Conservation (phyloP, 2,797 vertebrate genomes). For the Enteromius unitaeniatus region DNA sequence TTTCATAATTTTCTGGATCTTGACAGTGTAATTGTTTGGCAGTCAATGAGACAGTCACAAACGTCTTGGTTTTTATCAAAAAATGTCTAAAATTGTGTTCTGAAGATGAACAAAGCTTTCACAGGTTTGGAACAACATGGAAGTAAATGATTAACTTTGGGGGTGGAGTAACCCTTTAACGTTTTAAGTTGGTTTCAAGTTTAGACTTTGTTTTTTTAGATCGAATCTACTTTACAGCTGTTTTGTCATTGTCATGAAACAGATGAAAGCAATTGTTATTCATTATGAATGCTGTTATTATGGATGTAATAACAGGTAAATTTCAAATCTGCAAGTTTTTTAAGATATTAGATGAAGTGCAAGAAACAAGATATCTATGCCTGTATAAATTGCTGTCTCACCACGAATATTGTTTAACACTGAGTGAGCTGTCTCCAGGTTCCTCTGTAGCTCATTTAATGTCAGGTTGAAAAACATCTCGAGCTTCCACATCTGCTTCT, state of each 20-base stretch:
- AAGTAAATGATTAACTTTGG: too few species aligned
- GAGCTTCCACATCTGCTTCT: conserved; percentile 65
- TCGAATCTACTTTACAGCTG: background rate
- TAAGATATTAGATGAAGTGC: background rate
- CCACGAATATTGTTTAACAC: conserved; percentile 66
- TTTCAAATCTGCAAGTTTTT: background rate
- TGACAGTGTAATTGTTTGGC: too few species aligned
- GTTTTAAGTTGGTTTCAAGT: background rate
- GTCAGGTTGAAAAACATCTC: conserved; percentile 67
- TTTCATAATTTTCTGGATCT: too few species aligned
- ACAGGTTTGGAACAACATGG: too few species aligned
- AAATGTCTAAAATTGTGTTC: too few species aligned
- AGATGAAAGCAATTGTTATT: background rate
- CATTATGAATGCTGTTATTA: background rate
- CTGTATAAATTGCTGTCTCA: conserved; percentile 54
- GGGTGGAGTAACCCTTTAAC: too few species aligned
- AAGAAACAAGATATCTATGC: background rate
- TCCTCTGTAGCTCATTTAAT: conserved; percentile 23
- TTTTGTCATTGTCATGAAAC: background rate
- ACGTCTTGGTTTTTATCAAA: too few species aligned
- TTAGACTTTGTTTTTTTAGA: background rate
- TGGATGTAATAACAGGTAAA: background rate
- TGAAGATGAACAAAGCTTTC: too few species aligned
- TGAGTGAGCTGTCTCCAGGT: conserved; percentile 56
- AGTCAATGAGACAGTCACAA: too few species aligned